phyloP scores from a whole-genome alignment of 1,140 invertebrate species.

The Saccostrea glomerata region DNA sequence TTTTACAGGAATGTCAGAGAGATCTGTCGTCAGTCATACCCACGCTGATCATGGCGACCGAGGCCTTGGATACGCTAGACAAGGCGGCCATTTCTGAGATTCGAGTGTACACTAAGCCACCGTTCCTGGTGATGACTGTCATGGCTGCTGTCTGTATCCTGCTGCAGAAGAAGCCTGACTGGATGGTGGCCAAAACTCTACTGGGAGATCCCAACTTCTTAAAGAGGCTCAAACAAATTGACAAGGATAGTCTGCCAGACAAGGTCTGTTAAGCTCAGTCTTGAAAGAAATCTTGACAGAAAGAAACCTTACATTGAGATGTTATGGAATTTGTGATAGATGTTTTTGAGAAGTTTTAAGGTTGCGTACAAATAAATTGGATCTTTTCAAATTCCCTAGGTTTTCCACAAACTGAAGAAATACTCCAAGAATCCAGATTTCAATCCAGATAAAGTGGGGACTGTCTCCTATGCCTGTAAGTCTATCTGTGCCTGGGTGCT shows the following conservation, averaged over 20 bases:
- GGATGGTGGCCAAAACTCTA: slow-evolving; percentile 75
- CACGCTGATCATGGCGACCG: slow-evolving; percentile 88
- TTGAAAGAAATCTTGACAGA: background rate
- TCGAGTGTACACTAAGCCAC: slow-evolving; percentile 78
- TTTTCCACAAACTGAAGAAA: slow-evolving; percentile 75
- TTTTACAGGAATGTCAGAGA: slow-evolving; percentile 73
- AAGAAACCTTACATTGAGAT: background rate
- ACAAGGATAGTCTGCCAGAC: slow-evolving; percentile 76
- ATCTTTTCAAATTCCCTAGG: slow-evolving; percentile 62
- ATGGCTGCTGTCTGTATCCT: slow-evolving; percentile 94
- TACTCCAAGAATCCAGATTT: slow-evolving; percentile 77
- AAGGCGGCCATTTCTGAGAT: slow-evolving; percentile 94
- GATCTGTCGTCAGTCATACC: slow-evolving; percentile 83
- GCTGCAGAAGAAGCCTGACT: slow-evolving; percentile 84
- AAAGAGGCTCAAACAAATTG: slow-evolving; percentile 75
- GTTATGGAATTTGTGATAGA: too few relatives aligned
- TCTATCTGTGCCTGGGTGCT: slow-evolving; percentile 79
- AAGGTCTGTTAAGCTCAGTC: slow-evolving; percentile 62
- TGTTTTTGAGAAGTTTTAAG: background rate
- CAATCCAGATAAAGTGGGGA: slow-evolving; percentile 75
- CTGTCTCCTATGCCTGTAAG: slow-evolving; percentile 75
- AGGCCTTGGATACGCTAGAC: slow-evolving; percentile 89
- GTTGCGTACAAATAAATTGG: background rate
- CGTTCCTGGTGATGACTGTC: slow-evolving; percentile 74
- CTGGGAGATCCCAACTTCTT: slow-evolving; percentile 77